phyloP scores from a whole-genome alignment of 2,113 vertebrate species.

The Pundamilia nyererei region DNA sequence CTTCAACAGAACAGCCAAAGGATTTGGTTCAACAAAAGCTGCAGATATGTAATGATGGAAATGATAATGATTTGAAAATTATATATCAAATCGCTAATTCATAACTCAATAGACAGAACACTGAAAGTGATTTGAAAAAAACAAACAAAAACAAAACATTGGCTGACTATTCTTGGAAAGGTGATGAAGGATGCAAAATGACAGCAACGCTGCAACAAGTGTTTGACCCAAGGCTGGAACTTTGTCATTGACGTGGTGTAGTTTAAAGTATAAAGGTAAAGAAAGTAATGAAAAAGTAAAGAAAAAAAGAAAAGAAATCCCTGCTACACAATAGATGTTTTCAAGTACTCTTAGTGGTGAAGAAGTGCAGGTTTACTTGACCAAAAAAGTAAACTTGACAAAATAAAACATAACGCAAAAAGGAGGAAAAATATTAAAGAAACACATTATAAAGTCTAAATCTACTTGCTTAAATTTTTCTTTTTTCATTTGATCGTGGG shows the following conservation, averaged over 20 bases:
- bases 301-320: background rate
- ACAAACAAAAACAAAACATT: background rate
- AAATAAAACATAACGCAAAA: background rate
- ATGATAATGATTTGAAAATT: background rate
- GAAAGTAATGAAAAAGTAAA: background rate
- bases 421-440: background rate
- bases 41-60: background rate
- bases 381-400: background rate
- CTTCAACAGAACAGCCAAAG: constrained; percentile 84
- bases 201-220: background rate
- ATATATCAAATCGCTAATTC: background rate
- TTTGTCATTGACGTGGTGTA: background rate
- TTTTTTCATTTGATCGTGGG: background rate
- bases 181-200: background rate
- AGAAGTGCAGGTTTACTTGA: background rate
- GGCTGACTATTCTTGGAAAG: background rate
- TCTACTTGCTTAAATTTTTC: background rate
- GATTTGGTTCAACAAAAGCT: constrained; percentile 68
- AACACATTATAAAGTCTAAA: background rate
- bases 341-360: background rate
- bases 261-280: background rate
- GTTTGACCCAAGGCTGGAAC: background rate
- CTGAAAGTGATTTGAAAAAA: background rate
- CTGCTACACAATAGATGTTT: background rate
- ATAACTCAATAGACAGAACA: background rate